Evolutionary conservation across 2,113 vertebrate species (phyloP).

Genomic region (Alethe diademata): DNA sequence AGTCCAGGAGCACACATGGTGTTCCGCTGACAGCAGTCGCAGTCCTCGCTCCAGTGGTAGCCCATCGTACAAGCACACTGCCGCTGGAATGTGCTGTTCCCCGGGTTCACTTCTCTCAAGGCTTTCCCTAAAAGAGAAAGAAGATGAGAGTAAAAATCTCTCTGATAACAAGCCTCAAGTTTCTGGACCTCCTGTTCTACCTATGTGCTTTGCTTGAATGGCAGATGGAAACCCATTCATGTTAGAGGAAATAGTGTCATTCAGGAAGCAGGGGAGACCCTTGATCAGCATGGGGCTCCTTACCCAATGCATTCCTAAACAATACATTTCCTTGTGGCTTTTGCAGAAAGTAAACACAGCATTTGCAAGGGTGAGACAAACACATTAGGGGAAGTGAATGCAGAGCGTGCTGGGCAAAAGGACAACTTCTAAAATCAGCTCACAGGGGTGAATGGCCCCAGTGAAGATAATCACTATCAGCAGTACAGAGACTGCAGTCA

Average conservation of each 20-base stretch:
- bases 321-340: neutral
- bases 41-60: constrained; percentile 86
- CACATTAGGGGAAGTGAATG: neutral
- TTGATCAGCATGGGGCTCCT: neutral
- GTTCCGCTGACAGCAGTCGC: constrained; percentile 85
- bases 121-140: constrained; percentile 78
- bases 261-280: neutral
- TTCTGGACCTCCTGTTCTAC: neutral
- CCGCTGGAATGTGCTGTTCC: constrained; percentile 77
- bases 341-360: neutral
- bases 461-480: neutral
- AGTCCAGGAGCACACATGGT: constrained; percentile 77
- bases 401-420: neutral
- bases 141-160: neutral
- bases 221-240: neutral
- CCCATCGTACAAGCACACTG: constrained; percentile 81
- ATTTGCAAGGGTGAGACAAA: neutral
- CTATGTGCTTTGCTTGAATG: neutral
- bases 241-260: neutral
- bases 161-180: neutral
- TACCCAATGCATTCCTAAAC: neutral
- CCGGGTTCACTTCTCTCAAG: constrained; percentile 73
- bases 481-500: neutral
- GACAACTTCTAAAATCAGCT: neutral
- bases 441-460: neutral